Percentiles rank a stretch among this genome's conserved stretches.
These are phyloP conservation scores for Anolis apletophallus DNA, from an alignment of 2,797 vertebrate genomes.

Conservation along the genomic window DNA sequence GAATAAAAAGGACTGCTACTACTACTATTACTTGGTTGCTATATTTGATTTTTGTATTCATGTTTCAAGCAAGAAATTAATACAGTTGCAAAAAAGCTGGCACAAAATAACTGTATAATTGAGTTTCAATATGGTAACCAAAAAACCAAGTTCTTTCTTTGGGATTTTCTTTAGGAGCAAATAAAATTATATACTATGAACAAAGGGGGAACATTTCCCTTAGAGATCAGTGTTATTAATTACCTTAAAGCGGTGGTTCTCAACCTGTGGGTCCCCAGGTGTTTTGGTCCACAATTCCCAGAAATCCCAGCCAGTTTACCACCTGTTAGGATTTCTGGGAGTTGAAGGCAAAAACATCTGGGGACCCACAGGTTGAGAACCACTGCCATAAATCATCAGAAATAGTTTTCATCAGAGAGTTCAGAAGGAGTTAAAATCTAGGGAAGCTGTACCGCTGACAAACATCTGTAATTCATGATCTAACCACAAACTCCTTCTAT, in stretches of 20 bases:
- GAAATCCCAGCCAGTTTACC: too few species aligned
- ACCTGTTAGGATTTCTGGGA: too few species aligned
- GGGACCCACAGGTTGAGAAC: too few species aligned
- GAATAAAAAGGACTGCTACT: too few species aligned
- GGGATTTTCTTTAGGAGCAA: conserved; percentile 30
- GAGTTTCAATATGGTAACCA: background rate
- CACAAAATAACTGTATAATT: background rate
- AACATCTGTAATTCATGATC: conserved; percentile 46
- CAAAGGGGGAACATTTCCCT: conserved; percentile 37
- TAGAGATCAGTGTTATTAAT: background rate
- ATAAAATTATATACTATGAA: conserved; percentile 25
- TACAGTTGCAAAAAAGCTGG: conserved; percentile 31
- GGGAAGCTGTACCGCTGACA: conserved; percentile 52
- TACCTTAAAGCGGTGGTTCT: too few species aligned
- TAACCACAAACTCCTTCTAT: conserved; percentile 50
- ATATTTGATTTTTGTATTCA: background rate
- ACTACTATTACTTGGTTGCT: too few species aligned
- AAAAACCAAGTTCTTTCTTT: conserved; percentile 20
- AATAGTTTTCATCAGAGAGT: conserved; percentile 26
- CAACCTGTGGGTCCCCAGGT: too few species aligned
- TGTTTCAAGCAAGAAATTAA: conserved; percentile 13
- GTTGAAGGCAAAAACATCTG: too few species aligned
- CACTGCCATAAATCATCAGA: conserved; percentile 49
- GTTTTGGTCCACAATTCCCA: too few species aligned
- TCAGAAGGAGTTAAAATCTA: conserved; percentile 46